These are phyloP conservation scores for Drosophila lacteicornis DNA, from an alignment of 1,140 invertebrate genomes.

Conservation along the genomic window DNA sequence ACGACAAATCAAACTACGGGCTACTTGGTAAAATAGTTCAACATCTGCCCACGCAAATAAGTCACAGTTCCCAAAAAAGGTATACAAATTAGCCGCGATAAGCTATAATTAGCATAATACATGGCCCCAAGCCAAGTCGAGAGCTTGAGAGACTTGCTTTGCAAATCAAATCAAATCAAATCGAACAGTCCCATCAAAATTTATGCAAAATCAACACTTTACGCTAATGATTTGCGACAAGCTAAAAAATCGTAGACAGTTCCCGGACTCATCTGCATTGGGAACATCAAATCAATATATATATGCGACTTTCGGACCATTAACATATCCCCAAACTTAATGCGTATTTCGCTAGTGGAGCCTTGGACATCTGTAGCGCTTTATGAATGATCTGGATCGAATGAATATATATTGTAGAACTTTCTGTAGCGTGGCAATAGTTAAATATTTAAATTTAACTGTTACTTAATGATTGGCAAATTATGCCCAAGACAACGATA, in stretches of 20 bases:
- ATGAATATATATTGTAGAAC: slow-evolving; percentile 25
- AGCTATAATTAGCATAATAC: slow-evolving; percentile 39
- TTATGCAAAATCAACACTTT: slow-evolving; percentile 80
- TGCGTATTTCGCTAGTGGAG: slow-evolving; percentile 8
- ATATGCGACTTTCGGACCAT: slow-evolving; percentile 41
- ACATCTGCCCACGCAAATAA: slow-evolving; percentile 36
- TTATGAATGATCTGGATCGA: slow-evolving; percentile 56
- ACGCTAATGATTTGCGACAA: slow-evolving; percentile 72
- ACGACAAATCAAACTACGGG: slow-evolving; percentile 49
- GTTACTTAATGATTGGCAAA: slow-evolving; percentile 76
- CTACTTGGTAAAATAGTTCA: slow-evolving; percentile 58
- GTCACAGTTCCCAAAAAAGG: slow-evolving; percentile 31
- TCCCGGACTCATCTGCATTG: slow-evolving; percentile 52
- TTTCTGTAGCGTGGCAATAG: slow-evolving; percentile 57
- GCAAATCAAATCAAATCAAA: slow-evolving; percentile 52
- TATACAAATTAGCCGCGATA: slow-evolving; percentile 47
- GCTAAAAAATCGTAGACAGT: slow-evolving; percentile 38
- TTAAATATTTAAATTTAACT: slow-evolving; percentile 76
- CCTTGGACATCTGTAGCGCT: not conserved
- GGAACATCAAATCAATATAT: slow-evolving; percentile 25
- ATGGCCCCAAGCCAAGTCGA: slow-evolving; percentile 9
- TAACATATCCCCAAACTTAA: slow-evolving; percentile 20
- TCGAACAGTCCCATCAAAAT: slow-evolving; percentile 41
- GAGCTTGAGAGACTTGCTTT: slow-evolving; percentile 35
- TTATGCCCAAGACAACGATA: slow-evolving; percentile 58